Evolutionary conservation across 1,140 invertebrate species (phyloP), one percentile per base, ranked within the genome.

Genomic region (Aphaenogaster rudis): DNA sequence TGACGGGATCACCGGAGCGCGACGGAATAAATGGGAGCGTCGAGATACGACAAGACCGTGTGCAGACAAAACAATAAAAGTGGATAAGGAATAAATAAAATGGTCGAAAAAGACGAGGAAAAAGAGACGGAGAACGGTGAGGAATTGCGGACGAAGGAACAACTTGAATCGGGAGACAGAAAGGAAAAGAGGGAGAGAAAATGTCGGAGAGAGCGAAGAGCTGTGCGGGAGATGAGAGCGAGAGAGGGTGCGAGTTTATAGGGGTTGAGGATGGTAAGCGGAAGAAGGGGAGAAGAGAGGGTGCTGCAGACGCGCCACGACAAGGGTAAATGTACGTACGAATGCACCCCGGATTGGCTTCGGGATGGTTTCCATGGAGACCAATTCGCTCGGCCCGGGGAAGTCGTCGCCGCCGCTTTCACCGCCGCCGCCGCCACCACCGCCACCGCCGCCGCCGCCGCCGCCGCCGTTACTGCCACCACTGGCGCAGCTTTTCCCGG

Each of bases 321-420:
- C 88, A 91, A 89, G 90, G 90, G 90, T 89, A 91, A 91, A 91
- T 89, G 90, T 91, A 89, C 90, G 90, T 91, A 92, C 91, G 90
- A 92, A 92, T 92, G 90, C 88, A 92, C 82, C 91, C 91, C 86
- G 90, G 91, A 91, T 92, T 90, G 91, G 91, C 91, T 92, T 92
- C 89, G 82, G 91, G 91, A 85, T 91, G 90, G 91, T 92, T 92
- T 90, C 91, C 91, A 92, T 92, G 91, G 91, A 79, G 90, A 92
- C 91, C 90, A 85, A 89, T 88, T 90, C 86, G 90, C 90, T 91
- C 88, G 52, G 91, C 90, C 91, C 91, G 90, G 91, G 91, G 82
- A 92, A 91, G 84, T 89, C 52, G 80, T 61, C 82, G 81, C 36
- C 72, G 79, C 36, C 82, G 71, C 78, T 21, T 64, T 74, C 61